These are phyloP conservation scores for Callorhinus ursinus DNA, from an alignment of 2,113 vertebrate species.

Conservation along the genomic window DNA sequence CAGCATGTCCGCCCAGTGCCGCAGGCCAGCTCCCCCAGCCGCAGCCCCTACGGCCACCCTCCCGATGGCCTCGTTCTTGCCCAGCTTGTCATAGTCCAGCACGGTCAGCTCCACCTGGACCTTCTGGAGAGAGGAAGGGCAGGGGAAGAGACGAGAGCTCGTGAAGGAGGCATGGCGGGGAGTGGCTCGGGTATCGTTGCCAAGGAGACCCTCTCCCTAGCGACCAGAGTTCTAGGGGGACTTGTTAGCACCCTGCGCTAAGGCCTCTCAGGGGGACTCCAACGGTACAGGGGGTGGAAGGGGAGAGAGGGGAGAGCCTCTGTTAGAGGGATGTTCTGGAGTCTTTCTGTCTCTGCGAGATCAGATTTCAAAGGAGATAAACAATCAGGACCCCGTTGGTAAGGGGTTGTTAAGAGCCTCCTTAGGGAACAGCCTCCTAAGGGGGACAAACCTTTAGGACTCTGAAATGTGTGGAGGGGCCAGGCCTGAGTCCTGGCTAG, in stretches of 20 bases:
- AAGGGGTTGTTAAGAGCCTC: not conserved
- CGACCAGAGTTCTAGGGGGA: not conserved
- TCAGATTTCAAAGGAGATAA: not conserved
- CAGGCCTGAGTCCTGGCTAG: conserved; percentile 70
- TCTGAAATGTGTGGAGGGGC: no score
- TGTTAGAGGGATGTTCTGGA: not conserved
- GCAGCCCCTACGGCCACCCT: conserved; percentile 93
- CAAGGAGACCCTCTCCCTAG: not conserved
- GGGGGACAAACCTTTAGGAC: not conserved
- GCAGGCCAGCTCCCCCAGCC: conserved; percentile 92
- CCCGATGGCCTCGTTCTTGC: conserved; percentile 93
- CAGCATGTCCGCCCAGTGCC: conserved; percentile 98
- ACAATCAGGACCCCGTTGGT: not conserved
- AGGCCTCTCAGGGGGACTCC: not conserved
- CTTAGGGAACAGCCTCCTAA: not conserved
- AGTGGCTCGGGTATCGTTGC: not conserved
- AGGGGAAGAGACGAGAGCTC: not conserved
- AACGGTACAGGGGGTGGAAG: rapidly evolving
- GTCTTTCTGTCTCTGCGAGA: not conserved
- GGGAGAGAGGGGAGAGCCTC: not conserved
- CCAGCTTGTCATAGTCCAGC: conserved; percentile 94
- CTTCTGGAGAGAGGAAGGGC: conserved; percentile 84
- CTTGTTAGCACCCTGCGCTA: not conserved
- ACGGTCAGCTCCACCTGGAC: conserved; percentile 94
- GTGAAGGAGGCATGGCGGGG: not conserved